phyloP scores from a whole-genome alignment of 53 echinoderm and acorn worm genomes.

The Stichopus horrens region DNA sequence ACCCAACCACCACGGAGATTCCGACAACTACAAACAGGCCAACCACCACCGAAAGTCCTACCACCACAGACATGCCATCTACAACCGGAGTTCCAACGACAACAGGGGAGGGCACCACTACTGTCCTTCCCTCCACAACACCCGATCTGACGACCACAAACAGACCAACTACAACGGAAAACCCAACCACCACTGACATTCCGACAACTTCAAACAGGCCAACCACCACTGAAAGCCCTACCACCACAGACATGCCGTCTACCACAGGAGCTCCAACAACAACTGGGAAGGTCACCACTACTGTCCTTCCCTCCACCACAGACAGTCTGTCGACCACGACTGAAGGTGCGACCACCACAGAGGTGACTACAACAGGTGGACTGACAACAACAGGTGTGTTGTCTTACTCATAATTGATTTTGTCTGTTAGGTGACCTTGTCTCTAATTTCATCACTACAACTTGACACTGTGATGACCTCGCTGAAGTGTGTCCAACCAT shows the following conservation, averaged over 20 bases:
- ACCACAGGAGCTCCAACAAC: conserved; percentile 4
- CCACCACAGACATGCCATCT: neutral
- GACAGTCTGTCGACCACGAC: neutral
- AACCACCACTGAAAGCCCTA: neutral
- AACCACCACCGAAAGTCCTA: neutral
- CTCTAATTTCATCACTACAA: no score
- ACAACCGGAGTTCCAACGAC: neutral
- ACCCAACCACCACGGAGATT: neutral
- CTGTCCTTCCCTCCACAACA: no score
- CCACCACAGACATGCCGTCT: neutral
- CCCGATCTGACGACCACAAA: neutral
- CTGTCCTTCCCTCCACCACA: neutral
- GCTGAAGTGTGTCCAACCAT: no score
- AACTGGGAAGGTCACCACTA: neutral
- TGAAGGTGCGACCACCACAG: conserved; percentile 7
- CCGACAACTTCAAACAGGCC: neutral
- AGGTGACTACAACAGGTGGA: neutral
- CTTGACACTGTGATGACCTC: no score
- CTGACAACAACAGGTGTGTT: no score
- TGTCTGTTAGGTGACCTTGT: no score
- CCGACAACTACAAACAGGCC: neutral
- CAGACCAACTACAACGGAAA: neutral
- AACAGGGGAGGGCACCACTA: no score
- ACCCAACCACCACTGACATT: neutral
- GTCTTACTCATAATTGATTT: no score